Conservation (phyloP, 2,888 invertebrate genomes). For the Eupithecia subumbrata region DNA sequence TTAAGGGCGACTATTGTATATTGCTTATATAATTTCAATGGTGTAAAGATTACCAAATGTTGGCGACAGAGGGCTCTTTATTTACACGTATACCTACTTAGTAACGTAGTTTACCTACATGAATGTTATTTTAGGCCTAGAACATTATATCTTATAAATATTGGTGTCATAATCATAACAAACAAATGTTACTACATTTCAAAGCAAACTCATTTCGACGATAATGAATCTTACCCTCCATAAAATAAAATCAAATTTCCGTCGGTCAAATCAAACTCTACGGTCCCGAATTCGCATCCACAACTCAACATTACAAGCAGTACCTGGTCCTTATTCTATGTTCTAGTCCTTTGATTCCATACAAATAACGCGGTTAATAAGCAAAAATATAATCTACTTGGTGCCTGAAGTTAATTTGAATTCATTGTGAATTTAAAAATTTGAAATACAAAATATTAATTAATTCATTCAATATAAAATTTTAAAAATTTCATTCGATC, state of each 20-base stretch:
- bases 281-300: conserved; percentile 29
- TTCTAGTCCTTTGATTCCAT: not conserved
- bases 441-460: too few species aligned
- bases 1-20: too few species aligned
- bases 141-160: not conserved
- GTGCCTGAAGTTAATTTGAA: not conserved
- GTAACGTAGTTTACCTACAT: not conserved
- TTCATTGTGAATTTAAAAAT: too few species aligned
- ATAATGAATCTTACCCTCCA: not conserved
- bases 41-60: too few species aligned
- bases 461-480: too few species aligned
- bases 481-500: too few species aligned
- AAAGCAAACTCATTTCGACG: not conserved
- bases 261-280: conserved; percentile 23
- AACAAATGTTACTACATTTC: not conserved
- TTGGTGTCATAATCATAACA: not conserved
- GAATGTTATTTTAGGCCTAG: not conserved
- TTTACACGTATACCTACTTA: not conserved
- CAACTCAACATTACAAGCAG: conserved; percentile 41
- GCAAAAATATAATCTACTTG: not conserved
- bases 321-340: conserved; percentile 22
- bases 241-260: conserved; percentile 6
- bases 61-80: too few species aligned
- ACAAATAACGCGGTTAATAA: not conserved
- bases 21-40: too few species aligned